phyloP scores from a whole-genome alignment of 2,888 invertebrate genomes.

The Clostera curtula region DNA sequence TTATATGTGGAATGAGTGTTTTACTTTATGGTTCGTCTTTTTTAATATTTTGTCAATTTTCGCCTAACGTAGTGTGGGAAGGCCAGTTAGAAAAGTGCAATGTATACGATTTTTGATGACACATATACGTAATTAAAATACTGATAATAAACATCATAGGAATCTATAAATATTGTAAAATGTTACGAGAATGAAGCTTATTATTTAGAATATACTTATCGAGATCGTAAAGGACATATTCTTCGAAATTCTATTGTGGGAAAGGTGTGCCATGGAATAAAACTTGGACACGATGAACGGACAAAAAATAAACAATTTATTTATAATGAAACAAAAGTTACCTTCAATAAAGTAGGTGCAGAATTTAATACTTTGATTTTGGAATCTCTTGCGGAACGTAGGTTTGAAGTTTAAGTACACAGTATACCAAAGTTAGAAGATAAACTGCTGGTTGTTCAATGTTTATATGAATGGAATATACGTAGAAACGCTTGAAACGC shows the following conservation, averaged over 20 bases:
- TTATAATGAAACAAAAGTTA: conserved; percentile 65
- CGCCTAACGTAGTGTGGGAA: conserved; percentile 49
- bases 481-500: conserved; percentile 26
- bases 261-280: conserved; percentile 43
- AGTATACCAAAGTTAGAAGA: conserved; percentile 74
- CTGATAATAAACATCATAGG: conserved; percentile 67
- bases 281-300: conserved; percentile 38
- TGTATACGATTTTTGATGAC: conserved; percentile 75
- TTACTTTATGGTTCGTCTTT: conserved; percentile 50
- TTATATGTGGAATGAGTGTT: conserved; percentile 47
- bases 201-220: conserved; percentile 47
- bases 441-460: conserved; percentile 54
- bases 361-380: conserved; percentile 28
- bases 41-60: conserved; percentile 34
- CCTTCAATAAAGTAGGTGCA: conserved; percentile 59
- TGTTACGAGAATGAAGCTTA: conserved; percentile 62
- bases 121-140: conserved; percentile 71
- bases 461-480: conserved; percentile 29
- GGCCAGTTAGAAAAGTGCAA: conserved; percentile 75
- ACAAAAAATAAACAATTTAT: conserved; percentile 43
- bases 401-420: conserved; percentile 52
- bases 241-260: conserved; percentile 52
- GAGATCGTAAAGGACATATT: conserved; percentile 42
- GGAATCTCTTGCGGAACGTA: conserved; percentile 46
- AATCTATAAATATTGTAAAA: conserved; percentile 64